phyloP scores from a whole-genome alignment of 2,113 vertebrate genomes.

The Sturnus vulgaris region DNA sequence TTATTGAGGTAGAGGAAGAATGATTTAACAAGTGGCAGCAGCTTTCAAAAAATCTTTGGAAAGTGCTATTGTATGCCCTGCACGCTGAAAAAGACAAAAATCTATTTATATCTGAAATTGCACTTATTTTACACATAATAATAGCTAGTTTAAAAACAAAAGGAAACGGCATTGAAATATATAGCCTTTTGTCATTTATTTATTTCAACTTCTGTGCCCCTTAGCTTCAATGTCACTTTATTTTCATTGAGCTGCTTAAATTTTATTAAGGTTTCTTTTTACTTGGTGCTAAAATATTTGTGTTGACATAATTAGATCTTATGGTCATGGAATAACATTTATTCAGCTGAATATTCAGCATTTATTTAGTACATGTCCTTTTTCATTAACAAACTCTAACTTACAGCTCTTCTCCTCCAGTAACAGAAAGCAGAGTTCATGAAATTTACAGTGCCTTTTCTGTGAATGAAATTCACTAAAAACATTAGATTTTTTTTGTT shows the following conservation, averaged over 20 bases:
- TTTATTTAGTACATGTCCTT: not conserved
- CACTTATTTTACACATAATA: not conserved
- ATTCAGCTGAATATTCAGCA: constrained; percentile 31
- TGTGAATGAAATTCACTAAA: not conserved
- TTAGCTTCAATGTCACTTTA: not conserved
- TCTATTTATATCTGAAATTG: not conserved
- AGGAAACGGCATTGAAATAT: not conserved
- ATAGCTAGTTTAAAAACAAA: not conserved
- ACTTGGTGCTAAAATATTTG: constrained; percentile 30
- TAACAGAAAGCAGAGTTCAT: not conserved
- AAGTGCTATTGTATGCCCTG: not conserved
- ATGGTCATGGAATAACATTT: not conserved
- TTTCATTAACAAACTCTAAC: constrained; percentile 2
- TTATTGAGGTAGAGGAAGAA: not conserved
- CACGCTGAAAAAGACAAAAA: not conserved
- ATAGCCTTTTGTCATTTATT: not conserved
- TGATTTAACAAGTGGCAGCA: not conserved
- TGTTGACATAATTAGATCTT: constrained; percentile 29
- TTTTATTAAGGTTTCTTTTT: constrained; percentile 38
- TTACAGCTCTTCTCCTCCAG: not conserved
- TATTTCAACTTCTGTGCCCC: not conserved
- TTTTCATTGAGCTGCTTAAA: not conserved
- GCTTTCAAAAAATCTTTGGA: not conserved
- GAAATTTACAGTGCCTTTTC: not conserved
- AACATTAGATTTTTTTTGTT: not conserved